phyloP scores from a whole-genome alignment of 1,140 invertebrate species.

The Sarcophaga peregrina region DNA sequence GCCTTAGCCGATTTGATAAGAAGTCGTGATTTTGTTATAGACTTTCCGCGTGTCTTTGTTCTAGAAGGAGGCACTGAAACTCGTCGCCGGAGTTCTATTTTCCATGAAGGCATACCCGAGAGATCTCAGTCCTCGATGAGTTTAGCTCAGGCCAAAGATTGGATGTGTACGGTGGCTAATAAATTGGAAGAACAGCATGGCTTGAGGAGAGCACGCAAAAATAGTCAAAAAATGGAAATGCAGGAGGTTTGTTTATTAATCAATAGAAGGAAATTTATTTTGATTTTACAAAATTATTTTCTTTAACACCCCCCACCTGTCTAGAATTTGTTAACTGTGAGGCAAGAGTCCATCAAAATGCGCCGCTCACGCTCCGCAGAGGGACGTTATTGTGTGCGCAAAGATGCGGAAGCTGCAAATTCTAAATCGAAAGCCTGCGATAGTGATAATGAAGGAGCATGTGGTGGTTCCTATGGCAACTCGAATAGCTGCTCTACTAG shows the following conservation, averaged over 20 bases:
- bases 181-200: conserved; percentile 63
- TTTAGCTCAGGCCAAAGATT: conserved; percentile 58
- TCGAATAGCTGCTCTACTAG: neutral
- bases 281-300: neutral
- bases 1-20: conserved; percentile 56
- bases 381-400: conserved; percentile 53
- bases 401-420: neutral
- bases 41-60: conserved; percentile 62
- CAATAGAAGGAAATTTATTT: neutral
- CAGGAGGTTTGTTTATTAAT: conserved; percentile 51
- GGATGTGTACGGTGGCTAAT: conserved; percentile 60
- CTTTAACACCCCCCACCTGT: conserved; percentile 7
- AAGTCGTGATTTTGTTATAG: conserved; percentile 62
- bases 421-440: neutral
- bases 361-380: conserved; percentile 61
- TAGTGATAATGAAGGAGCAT: neutral
- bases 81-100: conserved; percentile 55
- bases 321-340: conserved; percentile 57
- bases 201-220: conserved; percentile 55
- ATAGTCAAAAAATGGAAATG: conserved; percentile 51
- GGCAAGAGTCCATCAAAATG: conserved; percentile 53
- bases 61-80: conserved; percentile 56
- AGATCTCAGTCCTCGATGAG: conserved; percentile 62
- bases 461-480: neutral
- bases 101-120: conserved; percentile 55